Base-by-base conservation (phyloP, 2,797 vertebrate species). In the Anableps anableps region DNA sequence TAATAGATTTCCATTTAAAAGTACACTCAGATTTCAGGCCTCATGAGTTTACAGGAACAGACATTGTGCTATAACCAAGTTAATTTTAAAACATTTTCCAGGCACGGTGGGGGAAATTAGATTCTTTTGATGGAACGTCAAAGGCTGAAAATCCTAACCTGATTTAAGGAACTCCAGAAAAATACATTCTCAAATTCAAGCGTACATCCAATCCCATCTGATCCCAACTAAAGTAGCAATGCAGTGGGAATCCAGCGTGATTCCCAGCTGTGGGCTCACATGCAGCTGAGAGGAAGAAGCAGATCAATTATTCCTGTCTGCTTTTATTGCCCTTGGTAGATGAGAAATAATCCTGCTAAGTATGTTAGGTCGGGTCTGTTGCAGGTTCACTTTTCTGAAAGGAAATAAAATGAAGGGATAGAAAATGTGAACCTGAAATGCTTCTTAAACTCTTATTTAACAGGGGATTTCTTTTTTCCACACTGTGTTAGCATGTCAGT, bases 201-300 rank as follows among this genome's bases (percentile, higher is more conserved):
- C 41, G 17, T 86, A 87, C 76, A 91, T 88, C 81, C 90, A 91
- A 92, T 93, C 86, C 87, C 72, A 88, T 94, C 91, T 93, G 86
- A 88, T 90, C 86, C 91, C 60, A 80, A 87, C 87, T 77, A 85
- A 91, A 90, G 89, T 81, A 86, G 78, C 64, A 71, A 72, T 78
- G 88, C 88, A 89, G 85, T 85, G 84, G 83, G 88, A 92, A 83
- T 92, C 83, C 86, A 26, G 72, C 74, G 81, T 26, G 87, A 84
- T 87, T 90, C 83, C 80, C 86, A 90, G 83, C 90, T 85, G 84
- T 81, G 84, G 77, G 86, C 78, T 88, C 77, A 82, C 80, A 53
- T 78, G 77, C 77, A 2, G 72, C 74, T 79, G 72, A 0, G 47
- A 82, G 74, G 83, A 79, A 80, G 72, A 89, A 88, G 83, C 83